These are phyloP conservation scores for Sphenopsis melanotis DNA, from an alignment of 2,797 vertebrate species.

Conservation along the genomic window DNA sequence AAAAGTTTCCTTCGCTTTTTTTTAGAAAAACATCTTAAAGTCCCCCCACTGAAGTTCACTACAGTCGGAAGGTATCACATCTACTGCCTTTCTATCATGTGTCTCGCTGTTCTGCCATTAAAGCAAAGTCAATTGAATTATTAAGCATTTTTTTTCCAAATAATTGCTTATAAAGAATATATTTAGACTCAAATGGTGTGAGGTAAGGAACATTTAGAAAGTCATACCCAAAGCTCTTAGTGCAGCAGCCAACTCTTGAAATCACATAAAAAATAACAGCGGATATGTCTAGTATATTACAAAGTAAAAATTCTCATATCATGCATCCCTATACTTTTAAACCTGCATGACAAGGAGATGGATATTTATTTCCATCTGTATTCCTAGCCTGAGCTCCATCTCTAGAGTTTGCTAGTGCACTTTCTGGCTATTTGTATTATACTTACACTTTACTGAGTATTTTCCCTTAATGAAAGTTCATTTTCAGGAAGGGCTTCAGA, in stretches of 20 bases:
- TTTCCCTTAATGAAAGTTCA: conserved; percentile 10
- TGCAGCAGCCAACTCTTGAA: neutral
- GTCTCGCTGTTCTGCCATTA: neutral
- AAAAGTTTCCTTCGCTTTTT: neutral
- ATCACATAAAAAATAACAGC: neutral
- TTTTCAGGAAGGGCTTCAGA: conserved; percentile 1
- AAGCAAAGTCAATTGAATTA: neutral
- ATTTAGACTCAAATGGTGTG: neutral
- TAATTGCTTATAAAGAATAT: neutral
- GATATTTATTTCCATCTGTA: neutral
- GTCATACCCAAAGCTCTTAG: neutral
- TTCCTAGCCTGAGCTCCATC: neutral
- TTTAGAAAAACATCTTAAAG: neutral
- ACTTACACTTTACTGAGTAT: neutral
- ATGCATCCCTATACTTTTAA: neutral
- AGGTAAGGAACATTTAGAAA: neutral
- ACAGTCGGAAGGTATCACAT: neutral
- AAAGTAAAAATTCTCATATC: neutral
- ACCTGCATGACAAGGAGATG: neutral
- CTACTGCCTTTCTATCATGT: neutral
- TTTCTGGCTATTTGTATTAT: neutral
- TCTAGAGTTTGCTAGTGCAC: neutral
- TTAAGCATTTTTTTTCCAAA: neutral
- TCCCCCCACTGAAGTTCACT: neutral
- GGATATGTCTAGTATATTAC: neutral